Evolutionary conservation across 2,888 invertebrate genomes (phyloP).

Genomic region (Ectemnius continuus): DNA sequence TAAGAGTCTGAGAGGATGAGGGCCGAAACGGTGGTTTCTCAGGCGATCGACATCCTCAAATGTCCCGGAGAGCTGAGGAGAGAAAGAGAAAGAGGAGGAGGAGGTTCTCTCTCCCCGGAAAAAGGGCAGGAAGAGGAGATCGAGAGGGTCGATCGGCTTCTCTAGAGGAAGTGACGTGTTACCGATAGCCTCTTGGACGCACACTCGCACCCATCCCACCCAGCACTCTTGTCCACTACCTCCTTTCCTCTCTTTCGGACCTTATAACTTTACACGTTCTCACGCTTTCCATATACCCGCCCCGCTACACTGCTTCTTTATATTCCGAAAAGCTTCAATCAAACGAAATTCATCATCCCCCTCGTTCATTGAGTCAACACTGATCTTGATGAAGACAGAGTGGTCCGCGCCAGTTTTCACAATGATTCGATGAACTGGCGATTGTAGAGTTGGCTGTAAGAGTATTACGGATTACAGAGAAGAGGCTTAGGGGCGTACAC

Average conservation of each 20-base stretch:
- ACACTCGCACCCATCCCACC: conserved; percentile 29
- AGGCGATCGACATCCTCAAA: not conserved
- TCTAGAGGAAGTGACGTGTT: conserved; percentile 40
- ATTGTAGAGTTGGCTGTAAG: no score
- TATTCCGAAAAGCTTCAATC: no score
- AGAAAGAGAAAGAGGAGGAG: no score
- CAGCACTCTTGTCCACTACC: no score
- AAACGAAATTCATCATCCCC: no score
- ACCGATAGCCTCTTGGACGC: conserved; percentile 48
- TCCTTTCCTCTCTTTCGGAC: conserved; percentile 38
- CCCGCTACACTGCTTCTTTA: no score
- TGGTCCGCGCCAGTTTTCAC: no score
- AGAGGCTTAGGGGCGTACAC: conserved; percentile 54
- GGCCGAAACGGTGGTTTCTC: no score
- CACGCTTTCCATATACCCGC: conserved; percentile 67
- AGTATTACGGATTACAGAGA: conserved; percentile 32
- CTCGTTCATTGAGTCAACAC: no score
- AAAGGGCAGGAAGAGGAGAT: conserved; percentile 19
- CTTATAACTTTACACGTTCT: conserved; percentile 68
- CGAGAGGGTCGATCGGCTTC: conserved; percentile 1
- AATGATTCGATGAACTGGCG: no score
- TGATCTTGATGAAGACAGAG: no score
- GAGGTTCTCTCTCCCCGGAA: not conserved
- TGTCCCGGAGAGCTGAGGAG: conserved; percentile 8
- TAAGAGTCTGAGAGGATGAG: conserved; percentile 1